Percentiles rank a stretch among this genome's conserved stretches.
Conservation (phyloP, 2,113 vertebrate genomes). For the Spermophilus dauricus region DNA sequence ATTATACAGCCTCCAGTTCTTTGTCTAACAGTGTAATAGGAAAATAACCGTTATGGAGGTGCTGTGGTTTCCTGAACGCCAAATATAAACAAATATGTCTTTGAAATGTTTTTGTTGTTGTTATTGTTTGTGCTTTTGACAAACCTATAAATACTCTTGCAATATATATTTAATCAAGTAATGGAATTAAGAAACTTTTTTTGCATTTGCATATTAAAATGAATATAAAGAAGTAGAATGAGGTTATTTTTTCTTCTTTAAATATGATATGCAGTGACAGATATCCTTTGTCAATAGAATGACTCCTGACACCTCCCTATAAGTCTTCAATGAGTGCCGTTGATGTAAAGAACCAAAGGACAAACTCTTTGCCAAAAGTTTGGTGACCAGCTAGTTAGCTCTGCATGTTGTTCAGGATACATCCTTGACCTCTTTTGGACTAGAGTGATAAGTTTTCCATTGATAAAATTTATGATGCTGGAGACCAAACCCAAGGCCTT, state of each 20-base stretch:
- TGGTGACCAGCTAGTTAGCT: neutral
- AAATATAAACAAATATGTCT: neutral
- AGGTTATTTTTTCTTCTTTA: neutral
- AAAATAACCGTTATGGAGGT: neutral
- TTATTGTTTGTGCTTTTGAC: neutral
- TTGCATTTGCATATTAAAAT: slow-evolving; percentile 30
- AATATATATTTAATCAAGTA: neutral
- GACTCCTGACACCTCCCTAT: neutral
- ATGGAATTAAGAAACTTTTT: neutral
- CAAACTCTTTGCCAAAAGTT: neutral
- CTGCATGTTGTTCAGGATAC: neutral
- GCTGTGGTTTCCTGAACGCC: neutral
- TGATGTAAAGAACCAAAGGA: neutral
- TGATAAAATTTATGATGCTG: neutral
- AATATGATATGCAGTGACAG: neutral
- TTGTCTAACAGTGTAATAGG: neutral
- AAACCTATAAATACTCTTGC: neutral
- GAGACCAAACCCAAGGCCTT: neutral
- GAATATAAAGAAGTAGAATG: neutral
- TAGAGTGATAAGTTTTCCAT: neutral
- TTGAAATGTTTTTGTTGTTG: neutral
- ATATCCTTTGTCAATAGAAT: neutral
- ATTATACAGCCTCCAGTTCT: neutral
- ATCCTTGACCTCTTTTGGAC: neutral
- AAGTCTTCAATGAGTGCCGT: neutral